Conservation (phyloP, 2,888 invertebrate species). For the Aphodius sticticus region DNA sequence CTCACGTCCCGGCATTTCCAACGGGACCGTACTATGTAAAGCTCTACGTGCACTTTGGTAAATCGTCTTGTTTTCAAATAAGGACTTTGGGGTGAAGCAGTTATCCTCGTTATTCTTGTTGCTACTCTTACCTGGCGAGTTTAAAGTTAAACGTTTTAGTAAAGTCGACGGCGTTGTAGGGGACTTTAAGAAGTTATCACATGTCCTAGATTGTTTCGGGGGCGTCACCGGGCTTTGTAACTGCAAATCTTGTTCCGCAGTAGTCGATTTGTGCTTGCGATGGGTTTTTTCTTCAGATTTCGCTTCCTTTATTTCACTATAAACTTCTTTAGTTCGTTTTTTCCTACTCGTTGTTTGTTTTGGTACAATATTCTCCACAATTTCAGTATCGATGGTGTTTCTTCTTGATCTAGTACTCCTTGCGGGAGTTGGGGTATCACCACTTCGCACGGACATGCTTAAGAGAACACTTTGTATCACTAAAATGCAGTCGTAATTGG, state of each 20-base stretch:
- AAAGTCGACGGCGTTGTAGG: constrained; percentile 50
- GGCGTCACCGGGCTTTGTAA: constrained; percentile 49
- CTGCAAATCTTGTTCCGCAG: constrained; percentile 21
- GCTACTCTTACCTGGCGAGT: constrained; percentile 40
- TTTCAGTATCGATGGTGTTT: neutral
- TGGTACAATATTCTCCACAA: neutral
- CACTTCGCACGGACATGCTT: neutral
- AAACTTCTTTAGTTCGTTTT: neutral
- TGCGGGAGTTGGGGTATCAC: neutral
- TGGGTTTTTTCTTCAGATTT: neutral
- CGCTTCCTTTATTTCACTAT: neutral
- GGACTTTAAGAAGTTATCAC: constrained; percentile 39
- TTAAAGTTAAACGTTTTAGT: constrained; percentile 48
- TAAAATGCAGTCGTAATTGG: neutral
- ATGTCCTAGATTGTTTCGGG: constrained; percentile 53
- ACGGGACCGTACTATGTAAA: constrained; percentile 55
- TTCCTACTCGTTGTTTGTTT: neutral
- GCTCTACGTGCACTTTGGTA: constrained; percentile 57
- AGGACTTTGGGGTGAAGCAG: constrained; percentile 39
- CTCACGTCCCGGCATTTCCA: constrained; percentile 77
- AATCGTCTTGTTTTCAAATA: constrained; percentile 41
- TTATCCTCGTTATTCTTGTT: constrained; percentile 32
- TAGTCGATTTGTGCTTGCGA: constrained; percentile 15
- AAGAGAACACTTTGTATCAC: neutral
- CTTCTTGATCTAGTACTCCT: neutral